phyloP scores from a whole-genome alignment of 2,797 vertebrate species.

The Phalanger gymnotis region DNA sequence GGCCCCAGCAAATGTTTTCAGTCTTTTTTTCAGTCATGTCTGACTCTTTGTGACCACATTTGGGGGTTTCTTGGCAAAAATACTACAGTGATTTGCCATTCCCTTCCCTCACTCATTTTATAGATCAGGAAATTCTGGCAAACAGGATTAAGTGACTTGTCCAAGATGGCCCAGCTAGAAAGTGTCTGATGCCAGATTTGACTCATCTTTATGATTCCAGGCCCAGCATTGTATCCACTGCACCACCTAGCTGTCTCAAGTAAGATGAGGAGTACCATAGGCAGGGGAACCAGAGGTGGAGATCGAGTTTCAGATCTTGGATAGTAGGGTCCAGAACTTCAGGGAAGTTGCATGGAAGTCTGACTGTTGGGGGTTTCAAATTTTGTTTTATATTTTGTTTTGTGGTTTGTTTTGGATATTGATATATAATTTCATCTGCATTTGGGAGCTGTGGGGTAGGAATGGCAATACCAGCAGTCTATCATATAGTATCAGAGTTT shows the following conservation, averaged over 20 bases:
- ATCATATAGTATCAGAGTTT: not conserved
- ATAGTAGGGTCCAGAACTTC: not conserved
- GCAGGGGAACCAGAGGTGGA: too few species aligned
- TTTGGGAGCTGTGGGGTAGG: not conserved
- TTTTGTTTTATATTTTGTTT: not conserved
- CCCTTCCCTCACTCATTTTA: not conserved
- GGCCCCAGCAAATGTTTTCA: not conserved
- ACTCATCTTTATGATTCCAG: too few species aligned
- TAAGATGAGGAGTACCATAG: too few species aligned
- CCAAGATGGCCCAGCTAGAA: too few species aligned
- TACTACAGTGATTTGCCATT: not conserved
- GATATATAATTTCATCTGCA: not conserved
- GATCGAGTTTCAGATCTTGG: not conserved
- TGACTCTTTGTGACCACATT: not conserved
- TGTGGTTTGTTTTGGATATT: not conserved
- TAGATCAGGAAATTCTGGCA: not conserved
- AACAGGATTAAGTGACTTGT: not conserved
- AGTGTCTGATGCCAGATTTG: too few species aligned
- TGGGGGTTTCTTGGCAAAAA: not conserved
- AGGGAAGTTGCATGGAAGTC: not conserved
- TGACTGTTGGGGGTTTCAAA: not conserved
- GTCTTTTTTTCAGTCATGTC: not conserved
- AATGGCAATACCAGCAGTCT: not conserved
- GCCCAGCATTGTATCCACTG: too few species aligned
- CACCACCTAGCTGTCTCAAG: too few species aligned